phyloP scores from a whole-genome alignment of 2,888 invertebrate genomes.

The Cryptus viduatorius region DNA sequence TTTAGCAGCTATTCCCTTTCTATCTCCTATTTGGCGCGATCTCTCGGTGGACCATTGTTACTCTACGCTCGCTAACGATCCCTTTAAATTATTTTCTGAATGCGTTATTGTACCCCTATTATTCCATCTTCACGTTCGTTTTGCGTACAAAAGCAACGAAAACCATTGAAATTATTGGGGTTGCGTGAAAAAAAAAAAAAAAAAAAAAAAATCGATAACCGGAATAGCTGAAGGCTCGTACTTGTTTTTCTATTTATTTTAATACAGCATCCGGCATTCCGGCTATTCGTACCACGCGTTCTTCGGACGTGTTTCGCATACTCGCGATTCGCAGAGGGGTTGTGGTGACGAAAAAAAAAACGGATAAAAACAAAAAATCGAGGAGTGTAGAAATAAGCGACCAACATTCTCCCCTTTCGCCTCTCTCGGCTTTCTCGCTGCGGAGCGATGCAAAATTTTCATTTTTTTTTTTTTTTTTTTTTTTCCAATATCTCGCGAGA shows the following conservation, averaged over 20 bases:
- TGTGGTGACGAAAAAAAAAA: slow-evolving; percentile 33
- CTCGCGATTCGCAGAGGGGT: slow-evolving; percentile 1
- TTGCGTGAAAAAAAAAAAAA: background rate
- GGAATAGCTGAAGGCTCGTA: background rate
- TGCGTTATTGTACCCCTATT: no score
- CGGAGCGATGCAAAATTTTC: slow-evolving; percentile 42
- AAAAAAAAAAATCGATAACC: background rate
- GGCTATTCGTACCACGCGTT: slow-evolving; percentile 44
- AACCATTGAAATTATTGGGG: no score
- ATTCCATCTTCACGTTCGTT: no score
- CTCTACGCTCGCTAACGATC: no score
- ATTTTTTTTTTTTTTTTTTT: slow-evolving; percentile 6
- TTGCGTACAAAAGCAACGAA: no score
- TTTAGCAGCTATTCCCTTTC: background rate
- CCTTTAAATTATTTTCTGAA: no score
- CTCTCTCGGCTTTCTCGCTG: background rate
- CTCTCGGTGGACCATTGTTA: background rate
- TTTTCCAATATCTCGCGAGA: slow-evolving; percentile 18
- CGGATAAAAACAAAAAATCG: background rate
- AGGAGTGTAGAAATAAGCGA: background rate
- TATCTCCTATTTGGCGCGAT: background rate
- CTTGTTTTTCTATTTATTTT: background rate
- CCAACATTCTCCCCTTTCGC: background rate
- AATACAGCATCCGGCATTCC: slow-evolving; percentile 6
- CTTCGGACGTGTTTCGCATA: slow-evolving; percentile 44